Evolutionary conservation across 2,888 invertebrate genomes (phyloP).

Genomic region (Chrysolina oricalcia): DNA sequence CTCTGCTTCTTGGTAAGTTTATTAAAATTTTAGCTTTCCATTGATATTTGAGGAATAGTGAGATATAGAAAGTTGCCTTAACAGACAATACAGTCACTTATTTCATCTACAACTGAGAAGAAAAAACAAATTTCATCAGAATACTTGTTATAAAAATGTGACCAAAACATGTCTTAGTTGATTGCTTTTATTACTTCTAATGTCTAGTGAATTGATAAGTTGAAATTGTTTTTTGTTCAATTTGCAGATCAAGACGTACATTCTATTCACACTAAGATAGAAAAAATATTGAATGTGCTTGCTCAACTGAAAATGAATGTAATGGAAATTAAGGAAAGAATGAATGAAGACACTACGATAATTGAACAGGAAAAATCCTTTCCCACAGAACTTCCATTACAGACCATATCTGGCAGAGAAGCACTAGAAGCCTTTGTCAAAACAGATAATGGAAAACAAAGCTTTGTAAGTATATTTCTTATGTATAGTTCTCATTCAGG

Average conservation of each 20-base stretch:
- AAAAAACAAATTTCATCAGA: too few relatives aligned
- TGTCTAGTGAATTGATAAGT: background rate
- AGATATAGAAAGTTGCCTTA: too few relatives aligned
- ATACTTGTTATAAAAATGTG: too few relatives aligned
- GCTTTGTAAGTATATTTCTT: background rate
- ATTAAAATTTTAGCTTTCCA: too few relatives aligned
- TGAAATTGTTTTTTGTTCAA: background rate
- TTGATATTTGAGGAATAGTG: too few relatives aligned
- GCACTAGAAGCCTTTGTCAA: background rate
- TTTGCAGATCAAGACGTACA: background rate
- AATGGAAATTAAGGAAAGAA: background rate
- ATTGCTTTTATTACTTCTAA: background rate
- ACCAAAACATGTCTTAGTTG: background rate
- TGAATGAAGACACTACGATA: background rate
- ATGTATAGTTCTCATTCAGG: too few relatives aligned
- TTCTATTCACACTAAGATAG: background rate
- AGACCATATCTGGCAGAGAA: background rate
- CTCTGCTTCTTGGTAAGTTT: too few relatives aligned
- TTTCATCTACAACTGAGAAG: background rate
- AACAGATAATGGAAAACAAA: background rate
- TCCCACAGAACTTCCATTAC: background rate
- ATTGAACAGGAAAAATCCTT: background rate
- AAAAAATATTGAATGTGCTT: slow-evolving; percentile 2
- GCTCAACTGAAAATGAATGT: background rate
- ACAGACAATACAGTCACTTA: too few relatives aligned